phyloP scores from a whole-genome alignment of 2,113 vertebrate species.

The Aldabrachelys gigantea region DNA sequence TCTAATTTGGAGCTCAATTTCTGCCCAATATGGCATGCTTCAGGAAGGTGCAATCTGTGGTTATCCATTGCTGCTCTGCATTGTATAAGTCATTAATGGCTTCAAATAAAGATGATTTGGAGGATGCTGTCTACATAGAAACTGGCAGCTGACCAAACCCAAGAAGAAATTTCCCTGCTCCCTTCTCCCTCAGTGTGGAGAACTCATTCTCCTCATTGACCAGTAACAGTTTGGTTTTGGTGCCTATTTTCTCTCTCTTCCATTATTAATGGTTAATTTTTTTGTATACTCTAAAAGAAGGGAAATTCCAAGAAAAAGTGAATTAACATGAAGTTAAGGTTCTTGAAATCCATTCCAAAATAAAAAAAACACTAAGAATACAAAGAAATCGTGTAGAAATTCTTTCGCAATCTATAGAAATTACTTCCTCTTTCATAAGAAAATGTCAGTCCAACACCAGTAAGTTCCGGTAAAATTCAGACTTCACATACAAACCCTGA shows the following conservation, averaged over 20 bases:
- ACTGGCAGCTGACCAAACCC: constrained; percentile 63
- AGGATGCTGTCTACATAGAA: constrained; percentile 72
- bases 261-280: not conserved
- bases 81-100: constrained; percentile 61
- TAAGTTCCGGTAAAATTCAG: not conserved
- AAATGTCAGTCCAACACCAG: not conserved
- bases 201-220: constrained; percentile 25
- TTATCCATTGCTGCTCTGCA: constrained; percentile 57
- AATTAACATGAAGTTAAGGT: not conserved
- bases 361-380: not conserved
- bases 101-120: constrained; percentile 64
- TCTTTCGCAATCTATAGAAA: not conserved
- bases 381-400: not conserved
- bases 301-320: not conserved
- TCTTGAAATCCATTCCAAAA: not conserved
- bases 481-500: rapidly evolving
- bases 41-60: constrained; percentile 54
- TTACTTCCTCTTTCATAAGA: not conserved
- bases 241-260: not conserved
- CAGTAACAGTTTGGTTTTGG: constrained; percentile 4
- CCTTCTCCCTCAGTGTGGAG: constrained; percentile 42
- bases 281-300: not conserved
- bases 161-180: constrained; percentile 48
- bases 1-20: constrained; percentile 60
- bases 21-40: constrained; percentile 30